phyloP scores from a whole-genome alignment of 2,888 invertebrate species.

The Lasioglossum vierecki region DNA sequence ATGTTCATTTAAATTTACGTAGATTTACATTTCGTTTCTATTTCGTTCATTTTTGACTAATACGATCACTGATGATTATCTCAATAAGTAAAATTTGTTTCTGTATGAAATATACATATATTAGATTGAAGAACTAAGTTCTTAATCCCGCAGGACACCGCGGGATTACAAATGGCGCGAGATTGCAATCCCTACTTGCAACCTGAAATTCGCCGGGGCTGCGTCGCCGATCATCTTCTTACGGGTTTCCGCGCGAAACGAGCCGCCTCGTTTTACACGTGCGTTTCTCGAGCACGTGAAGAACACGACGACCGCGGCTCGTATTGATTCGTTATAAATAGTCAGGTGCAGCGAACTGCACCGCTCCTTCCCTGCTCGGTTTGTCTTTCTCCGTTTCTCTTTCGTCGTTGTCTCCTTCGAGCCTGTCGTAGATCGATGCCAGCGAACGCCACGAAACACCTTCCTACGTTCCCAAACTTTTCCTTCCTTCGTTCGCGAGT shows the following conservation, averaged over 20 bases:
- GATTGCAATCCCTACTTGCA: neutral
- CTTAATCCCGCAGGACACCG: too few species aligned
- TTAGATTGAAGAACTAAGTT: too few species aligned
- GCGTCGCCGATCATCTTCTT: constrained; percentile 20
- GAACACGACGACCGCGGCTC: constrained; percentile 61
- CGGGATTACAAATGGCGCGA: too few species aligned
- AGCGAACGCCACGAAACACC: neutral
- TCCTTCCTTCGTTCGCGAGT: neutral
- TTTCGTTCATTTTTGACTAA: too few species aligned
- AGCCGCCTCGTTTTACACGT: constrained; percentile 45
- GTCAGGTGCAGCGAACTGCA: constrained; percentile 67
- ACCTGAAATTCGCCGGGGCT: constrained; percentile 26
- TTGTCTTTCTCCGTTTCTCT: constrained; percentile 9
- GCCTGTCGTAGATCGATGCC: neutral
- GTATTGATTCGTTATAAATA: constrained; percentile 75
- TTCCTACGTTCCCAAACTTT: neutral
- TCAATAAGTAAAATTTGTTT: too few species aligned
- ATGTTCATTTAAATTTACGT: too few species aligned
- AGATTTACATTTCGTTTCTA: too few species aligned
- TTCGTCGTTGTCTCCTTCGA: neutral
- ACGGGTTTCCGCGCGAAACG: constrained; percentile 23
- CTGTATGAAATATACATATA: too few species aligned
- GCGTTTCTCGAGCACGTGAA: constrained; percentile 54
- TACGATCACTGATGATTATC: too few species aligned
- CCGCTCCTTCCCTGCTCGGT: constrained; percentile 26